Base-by-base conservation (phyloP, 2,888 invertebrate species). In the Tipula lateralis region DNA sequence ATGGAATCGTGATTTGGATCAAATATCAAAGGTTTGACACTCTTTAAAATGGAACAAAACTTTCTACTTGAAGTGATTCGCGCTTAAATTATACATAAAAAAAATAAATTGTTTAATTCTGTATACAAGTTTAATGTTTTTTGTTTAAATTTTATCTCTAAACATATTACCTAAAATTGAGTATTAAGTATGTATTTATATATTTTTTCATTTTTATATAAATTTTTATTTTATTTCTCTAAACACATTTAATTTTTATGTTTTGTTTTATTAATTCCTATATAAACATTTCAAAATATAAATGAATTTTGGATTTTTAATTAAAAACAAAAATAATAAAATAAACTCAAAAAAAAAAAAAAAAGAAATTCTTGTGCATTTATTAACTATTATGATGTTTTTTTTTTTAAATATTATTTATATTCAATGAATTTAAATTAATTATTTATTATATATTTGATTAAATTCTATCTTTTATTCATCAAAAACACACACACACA, bases 101-200 rank as follows among this genome's bases (percentile, higher is more conserved):
- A 66, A 66, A 66, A 66, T 24, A 66, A 66, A 66, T 66, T 24
- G 2, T 24, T 66, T 66, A 24, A 66, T 66, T 66, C 66, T 24
- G 66, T 66, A 66, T 66, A 66, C 24, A 66, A 66, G 66, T 66
- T 66, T 66, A 66, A 66, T 66, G 24, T 66, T 66, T 66, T 66
- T 66, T 66, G 66, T 66, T 66, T n/a, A 9, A 66, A 66, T 66
- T 66, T 24, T 66, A 66, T 24, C 24, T 24, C 66, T 66, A 66
- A 66, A 66, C 66, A 9, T 66, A 66, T 66, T 66, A 66, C 66
- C 66, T 66, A 66, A 66, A 66, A 66, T 32, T 66, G 66, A 66
- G 66, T 66, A 66, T 66, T 66, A 66, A 24, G 24, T 24, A 24
- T 66, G 9, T 32, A 5, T 39, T 66, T 66, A 66, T n/a, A n/a